phyloP scores from a whole-genome alignment of 2,113 vertebrate genomes.

The Oncorhynchus masou region DNA sequence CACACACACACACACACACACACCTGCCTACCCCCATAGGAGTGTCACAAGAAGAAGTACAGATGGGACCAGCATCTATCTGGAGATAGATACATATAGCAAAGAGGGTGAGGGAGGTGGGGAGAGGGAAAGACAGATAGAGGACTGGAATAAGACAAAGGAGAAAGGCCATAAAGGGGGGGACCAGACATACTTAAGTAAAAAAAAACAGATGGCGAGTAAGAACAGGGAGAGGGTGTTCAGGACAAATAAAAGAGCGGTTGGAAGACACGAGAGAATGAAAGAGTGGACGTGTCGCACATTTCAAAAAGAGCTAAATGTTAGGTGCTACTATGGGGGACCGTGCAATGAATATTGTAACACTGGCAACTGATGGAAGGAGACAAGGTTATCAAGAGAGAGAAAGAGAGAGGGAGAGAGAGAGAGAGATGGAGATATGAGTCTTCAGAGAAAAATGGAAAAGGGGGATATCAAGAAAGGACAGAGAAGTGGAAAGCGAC shows the following conservation, averaged over 20 bases:
- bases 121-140: constrained; percentile 52
- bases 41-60: constrained; percentile 68
- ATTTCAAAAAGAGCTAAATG: too few species aligned
- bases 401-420: too few species aligned
- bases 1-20: too few species aligned
- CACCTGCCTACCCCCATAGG: constrained; percentile 65
- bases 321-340: too few species aligned
- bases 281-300: neutral
- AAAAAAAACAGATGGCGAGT: too few species aligned
- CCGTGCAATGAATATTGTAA: too few species aligned
- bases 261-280: neutral
- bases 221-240: neutral
- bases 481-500: too few species aligned
- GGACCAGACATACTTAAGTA: constrained; percentile 13
- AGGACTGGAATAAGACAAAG: neutral
- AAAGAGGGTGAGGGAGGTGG: constrained; percentile 41
- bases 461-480: too few species aligned
- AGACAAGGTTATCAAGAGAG: too few species aligned
- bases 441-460: too few species aligned
- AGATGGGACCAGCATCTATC: constrained; percentile 69
- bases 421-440: too few species aligned
- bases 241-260: neutral
- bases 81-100: constrained; percentile 49
- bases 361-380: too few species aligned
- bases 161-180: constrained; percentile 53